phyloP scores from a whole-genome alignment of 92 coral and sea anemone species.

The Nematostella vectensis region DNA sequence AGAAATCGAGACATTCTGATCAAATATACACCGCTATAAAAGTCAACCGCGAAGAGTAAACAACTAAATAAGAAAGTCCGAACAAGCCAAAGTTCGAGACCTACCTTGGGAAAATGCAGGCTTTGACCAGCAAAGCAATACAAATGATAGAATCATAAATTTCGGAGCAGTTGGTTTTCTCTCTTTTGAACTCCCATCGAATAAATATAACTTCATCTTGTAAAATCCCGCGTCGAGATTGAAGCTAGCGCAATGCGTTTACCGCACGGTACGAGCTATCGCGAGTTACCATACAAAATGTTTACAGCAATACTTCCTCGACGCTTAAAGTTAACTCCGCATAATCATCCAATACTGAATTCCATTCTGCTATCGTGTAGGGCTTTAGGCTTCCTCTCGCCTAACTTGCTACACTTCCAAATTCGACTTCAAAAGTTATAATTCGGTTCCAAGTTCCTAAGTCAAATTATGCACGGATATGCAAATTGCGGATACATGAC shows the following conservation, averaged over 20 bases:
- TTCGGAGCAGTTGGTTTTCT: constrained; percentile 2
- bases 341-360: no score
- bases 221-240: neutral
- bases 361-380: no score
- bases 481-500: constrained; percentile 32
- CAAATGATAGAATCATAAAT: neutral
- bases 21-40: neutral
- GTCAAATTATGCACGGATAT: constrained; percentile 36
- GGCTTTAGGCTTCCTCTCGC: neutral
- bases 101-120: constrained; percentile 29
- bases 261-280: no score
- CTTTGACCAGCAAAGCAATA: constrained; percentile 37
- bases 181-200: constrained; percentile 7
- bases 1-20: neutral
- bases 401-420: neutral
- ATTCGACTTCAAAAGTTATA: neutral
- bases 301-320: no score
- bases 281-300: no score
- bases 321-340: no score
- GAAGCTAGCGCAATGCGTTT: no score
- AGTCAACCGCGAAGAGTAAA: constrained; percentile 2
- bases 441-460: neutral
- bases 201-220: constrained; percentile 16
- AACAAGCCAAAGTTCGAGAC: neutral
- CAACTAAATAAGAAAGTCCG: neutral